These are phyloP conservation scores for Passer montanus DNA, from an alignment of 2,113 vertebrate genomes.

Conservation along the genomic window DNA sequence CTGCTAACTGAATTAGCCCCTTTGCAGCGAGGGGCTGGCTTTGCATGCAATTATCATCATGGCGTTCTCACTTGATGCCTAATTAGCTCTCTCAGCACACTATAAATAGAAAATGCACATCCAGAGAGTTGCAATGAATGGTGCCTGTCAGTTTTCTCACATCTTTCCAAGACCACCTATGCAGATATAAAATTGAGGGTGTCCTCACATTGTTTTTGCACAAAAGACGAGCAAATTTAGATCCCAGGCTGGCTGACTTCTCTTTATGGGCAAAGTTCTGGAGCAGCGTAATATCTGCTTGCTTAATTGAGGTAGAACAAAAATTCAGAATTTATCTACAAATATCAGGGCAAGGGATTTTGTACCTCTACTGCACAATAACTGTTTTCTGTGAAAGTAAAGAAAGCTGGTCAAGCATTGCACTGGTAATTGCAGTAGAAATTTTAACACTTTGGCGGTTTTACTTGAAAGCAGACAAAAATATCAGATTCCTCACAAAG, in stretches of 20 bases:
- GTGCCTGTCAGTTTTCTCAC: not conserved
- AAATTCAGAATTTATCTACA: not conserved
- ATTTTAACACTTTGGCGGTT: not conserved
- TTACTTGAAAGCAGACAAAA: not conserved
- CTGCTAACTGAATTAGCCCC: slow-evolving; percentile 54
- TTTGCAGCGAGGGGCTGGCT: not conserved
- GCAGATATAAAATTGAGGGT: not conserved
- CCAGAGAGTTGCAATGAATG: not conserved
- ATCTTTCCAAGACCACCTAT: not conserved
- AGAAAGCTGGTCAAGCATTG: not conserved
- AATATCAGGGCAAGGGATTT: not conserved
- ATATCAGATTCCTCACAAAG: not conserved
- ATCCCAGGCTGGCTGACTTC: not conserved
- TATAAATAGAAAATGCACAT: slow-evolving; percentile 2
- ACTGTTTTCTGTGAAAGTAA: not conserved
- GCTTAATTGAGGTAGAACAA: not conserved
- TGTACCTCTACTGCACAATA: not conserved
- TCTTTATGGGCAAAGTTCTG: not conserved
- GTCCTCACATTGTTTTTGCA: not conserved
- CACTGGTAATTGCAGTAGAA: not conserved
- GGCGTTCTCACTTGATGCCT: slow-evolving; percentile 15
- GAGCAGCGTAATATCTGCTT: not conserved
- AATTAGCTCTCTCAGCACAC: not conserved
- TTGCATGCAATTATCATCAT: slow-evolving; percentile 6
- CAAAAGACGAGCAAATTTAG: not conserved